Conservation (phyloP, 2,797 vertebrate species). For the Moxostoma hubbsi region DNA sequence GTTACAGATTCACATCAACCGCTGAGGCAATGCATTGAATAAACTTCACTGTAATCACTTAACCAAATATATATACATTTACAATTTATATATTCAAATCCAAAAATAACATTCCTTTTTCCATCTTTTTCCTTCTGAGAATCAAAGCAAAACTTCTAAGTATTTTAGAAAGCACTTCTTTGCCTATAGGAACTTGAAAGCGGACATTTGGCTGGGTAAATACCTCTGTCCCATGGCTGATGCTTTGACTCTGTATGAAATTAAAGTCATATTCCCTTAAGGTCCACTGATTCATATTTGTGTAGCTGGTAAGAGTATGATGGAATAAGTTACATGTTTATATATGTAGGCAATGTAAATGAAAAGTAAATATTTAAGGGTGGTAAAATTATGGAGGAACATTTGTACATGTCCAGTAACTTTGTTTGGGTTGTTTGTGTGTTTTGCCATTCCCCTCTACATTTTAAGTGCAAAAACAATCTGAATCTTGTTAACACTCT, state of each 20-base stretch:
- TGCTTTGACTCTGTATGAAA: conserved; percentile 62
- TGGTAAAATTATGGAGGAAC: conserved; percentile 66
- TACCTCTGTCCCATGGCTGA: conserved; percentile 61
- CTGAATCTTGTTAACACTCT: background rate
- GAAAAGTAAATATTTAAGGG: conserved; percentile 73
- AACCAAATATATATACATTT: conserved; percentile 43
- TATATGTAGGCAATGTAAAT: conserved; percentile 76
- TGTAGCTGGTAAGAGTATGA: conserved; percentile 72
- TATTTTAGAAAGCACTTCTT: conserved; percentile 35
- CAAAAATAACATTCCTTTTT: conserved; percentile 49
- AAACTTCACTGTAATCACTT: conserved; percentile 36
- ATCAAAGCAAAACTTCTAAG: conserved; percentile 27
- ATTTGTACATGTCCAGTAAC: too few species aligned
- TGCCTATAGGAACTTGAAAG: conserved; percentile 24
- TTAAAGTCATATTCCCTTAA: conserved; percentile 77
- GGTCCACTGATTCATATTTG: conserved; percentile 75
- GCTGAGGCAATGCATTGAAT: conserved; percentile 17
- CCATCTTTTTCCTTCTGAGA: conserved; percentile 4
- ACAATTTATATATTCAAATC: conserved; percentile 39
- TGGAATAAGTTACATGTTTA: conserved; percentile 69
- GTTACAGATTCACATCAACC: conserved; percentile 22
- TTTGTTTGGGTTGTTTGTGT: too few species aligned
- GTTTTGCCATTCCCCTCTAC: background rate
- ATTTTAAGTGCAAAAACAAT: background rate
- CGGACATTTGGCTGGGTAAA: conserved; percentile 60